Evolutionary conservation across 2,797 vertebrate species (phyloP).

Genomic region (Buceros bicornis): DNA sequence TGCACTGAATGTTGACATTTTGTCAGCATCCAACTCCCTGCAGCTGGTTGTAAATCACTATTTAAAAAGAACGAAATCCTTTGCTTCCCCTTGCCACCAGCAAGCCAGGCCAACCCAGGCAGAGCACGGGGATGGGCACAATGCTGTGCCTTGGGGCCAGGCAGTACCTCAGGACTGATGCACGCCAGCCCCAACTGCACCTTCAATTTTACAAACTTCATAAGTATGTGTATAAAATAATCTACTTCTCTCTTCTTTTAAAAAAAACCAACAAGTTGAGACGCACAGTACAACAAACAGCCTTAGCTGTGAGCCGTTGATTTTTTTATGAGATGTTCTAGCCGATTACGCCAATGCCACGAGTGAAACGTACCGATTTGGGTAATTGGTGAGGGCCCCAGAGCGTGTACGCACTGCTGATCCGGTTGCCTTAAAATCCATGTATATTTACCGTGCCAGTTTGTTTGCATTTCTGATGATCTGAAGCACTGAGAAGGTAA

Average conservation of each 20-base stretch:
- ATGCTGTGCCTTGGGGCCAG: rapidly evolving
- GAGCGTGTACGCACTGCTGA: neutral
- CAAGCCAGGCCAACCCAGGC: rapidly evolving
- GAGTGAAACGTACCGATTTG: neutral
- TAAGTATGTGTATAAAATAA: neutral
- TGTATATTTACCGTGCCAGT: neutral
- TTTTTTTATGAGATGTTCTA: neutral
- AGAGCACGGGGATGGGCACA: rapidly evolving
- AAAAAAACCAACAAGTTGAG: neutral
- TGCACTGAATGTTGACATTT: neutral
- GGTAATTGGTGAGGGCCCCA: constrained; percentile 37
- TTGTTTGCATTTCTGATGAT: constrained; percentile 69
- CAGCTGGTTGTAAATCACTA: neutral
- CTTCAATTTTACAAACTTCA: neutral
- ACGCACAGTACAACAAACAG: neutral
- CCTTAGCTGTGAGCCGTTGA: neutral
- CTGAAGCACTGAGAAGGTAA: neutral
- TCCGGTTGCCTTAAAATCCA: neutral
- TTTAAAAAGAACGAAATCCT: neutral
- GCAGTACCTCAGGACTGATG: rapidly evolving
- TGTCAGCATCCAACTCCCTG: neutral
- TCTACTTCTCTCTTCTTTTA: neutral
- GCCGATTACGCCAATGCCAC: rapidly evolving
- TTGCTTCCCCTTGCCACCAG: neutral
- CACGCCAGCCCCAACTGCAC: neutral